A percentile compares a stretch with the other conserved stretches of the same genome.
These are phyloP conservation scores for Meles meles DNA, from an alignment of 2,113 vertebrate genomes.

Conservation along the genomic window DNA sequence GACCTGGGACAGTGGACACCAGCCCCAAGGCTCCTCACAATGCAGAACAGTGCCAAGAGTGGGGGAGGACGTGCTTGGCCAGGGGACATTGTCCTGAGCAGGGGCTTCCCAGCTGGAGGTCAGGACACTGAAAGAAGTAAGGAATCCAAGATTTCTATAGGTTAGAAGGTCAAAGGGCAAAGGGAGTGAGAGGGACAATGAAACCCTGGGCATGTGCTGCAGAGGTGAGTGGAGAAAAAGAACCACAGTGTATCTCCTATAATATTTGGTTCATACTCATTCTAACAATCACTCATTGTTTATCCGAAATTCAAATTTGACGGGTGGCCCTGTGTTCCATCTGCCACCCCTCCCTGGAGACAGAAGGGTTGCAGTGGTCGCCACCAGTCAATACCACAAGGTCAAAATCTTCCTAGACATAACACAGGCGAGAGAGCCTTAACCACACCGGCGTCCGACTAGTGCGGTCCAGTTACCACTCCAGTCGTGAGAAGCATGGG, in stretches of 20 bases:
- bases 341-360: neutral
- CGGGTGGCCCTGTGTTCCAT: neutral
- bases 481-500: neutral
- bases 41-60: neutral
- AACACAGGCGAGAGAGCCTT: neutral
- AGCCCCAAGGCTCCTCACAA: neutral
- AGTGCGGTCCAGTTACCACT: neutral
- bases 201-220: too few species aligned
- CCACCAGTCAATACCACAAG: neutral
- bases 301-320: neutral
- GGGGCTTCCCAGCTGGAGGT: neutral
- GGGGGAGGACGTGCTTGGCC: neutral
- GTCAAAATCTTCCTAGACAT: neutral
- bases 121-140: neutral
- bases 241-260: neutral
- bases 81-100: neutral
- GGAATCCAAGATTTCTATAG: neutral
- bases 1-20: neutral
- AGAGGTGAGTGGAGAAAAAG: neutral
- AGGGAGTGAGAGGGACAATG: neutral
- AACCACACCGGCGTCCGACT: fast-evolving
- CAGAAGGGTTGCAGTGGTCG: neutral
- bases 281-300: neutral
- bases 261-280: too few species aligned
- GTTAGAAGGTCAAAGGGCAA: neutral